Evolutionary conservation across 2,888 invertebrate genomes (phyloP), one percentile per base, ranked within the genome.

Genomic region (Lasioglossum lativentre): DNA sequence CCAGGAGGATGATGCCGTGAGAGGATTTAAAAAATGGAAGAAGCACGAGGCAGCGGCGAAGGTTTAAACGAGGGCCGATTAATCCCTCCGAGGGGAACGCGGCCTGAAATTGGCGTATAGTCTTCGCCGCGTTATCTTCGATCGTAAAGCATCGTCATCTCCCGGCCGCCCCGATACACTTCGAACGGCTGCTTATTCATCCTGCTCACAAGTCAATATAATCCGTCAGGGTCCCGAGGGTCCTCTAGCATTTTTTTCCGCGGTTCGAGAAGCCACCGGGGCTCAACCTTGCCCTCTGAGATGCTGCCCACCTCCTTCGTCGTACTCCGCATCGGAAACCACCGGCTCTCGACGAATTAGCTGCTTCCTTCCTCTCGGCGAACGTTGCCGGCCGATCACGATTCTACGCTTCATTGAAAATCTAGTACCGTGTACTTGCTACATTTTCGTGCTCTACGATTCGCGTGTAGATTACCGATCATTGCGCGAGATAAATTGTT

Each of bases 61-160:
- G 90, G 90, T 89, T 89, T 90, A 90, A 90, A 90, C 90, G 90
- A 90, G 90, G 77, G 83, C 74, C 90, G 90, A 90, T 90, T 90
- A 90, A 90, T 90, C 90, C 90, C 90, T 89, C 75, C 84, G 78
- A 84, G 86, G 88, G 86, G 87, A 88, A 90, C 87, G 87, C 86
- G 82, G 85, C 77, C 74, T 86, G 90, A 90, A 90, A 90, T 90
- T 90, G 90, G 90, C 90, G 90, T 90, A 90, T 90, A 90, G 90
- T 90, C 90, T 90, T 90, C 87, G 73, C 71, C 85, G 84, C 83
- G 86, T 90, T 90, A 90, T 90, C 90, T 90, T 74, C 90, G 88
- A 90, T 90, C 90, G 90, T 90, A 83, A 87, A 90, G 90, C 90
- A 87, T 90, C 90, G 90, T 90, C 90, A 89, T 90, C 89, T 78